A percentile compares a stretch with the other conserved stretches of the same genome.
Evolutionary conservation across 2,797 vertebrate genomes (phyloP).

Genomic region (Chaenodraco wilsoni): DNA sequence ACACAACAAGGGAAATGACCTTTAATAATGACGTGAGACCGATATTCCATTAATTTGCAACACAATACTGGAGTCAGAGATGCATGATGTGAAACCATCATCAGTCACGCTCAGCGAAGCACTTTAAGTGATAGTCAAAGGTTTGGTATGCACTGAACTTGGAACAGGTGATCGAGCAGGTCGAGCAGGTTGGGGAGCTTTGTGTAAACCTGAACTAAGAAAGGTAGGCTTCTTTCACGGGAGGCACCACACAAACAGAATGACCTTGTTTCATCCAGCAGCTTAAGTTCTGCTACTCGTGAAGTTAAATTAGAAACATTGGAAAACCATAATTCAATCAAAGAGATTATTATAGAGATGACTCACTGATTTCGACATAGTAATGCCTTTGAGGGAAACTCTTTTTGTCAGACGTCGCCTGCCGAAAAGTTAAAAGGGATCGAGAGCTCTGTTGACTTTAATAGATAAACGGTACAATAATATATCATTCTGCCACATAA

Average conservation of each 20-base stretch:
- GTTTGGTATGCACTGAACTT: constrained; percentile 34
- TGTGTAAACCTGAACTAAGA: constrained; percentile 8
- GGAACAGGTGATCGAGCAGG: constrained; percentile 35
- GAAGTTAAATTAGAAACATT: neutral
- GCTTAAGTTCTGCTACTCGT: neutral
- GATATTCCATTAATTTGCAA: neutral
- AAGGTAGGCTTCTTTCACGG: neutral
- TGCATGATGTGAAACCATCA: constrained; percentile 2
- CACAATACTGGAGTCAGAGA: neutral
- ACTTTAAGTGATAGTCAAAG: constrained; percentile 5
- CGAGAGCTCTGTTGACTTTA: neutral
- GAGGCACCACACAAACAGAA: neutral
- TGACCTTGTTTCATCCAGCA: neutral
- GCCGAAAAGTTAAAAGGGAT: neutral
- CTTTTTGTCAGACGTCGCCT: neutral
- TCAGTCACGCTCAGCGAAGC: neutral
- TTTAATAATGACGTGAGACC: neutral
- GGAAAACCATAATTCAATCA: neutral
- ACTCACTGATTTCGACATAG: neutral
- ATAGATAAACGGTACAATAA: neutral
- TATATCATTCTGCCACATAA: neutral
- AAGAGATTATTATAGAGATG: neutral
- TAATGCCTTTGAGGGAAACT: neutral
- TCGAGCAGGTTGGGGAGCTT: constrained; percentile 46
- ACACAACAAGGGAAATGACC: neutral